Percentiles rank a stretch among this genome's conserved stretches.
Evolutionary conservation across 2,888 invertebrate genomes (phyloP).

Genomic region (Coelopa pilipes): DNA sequence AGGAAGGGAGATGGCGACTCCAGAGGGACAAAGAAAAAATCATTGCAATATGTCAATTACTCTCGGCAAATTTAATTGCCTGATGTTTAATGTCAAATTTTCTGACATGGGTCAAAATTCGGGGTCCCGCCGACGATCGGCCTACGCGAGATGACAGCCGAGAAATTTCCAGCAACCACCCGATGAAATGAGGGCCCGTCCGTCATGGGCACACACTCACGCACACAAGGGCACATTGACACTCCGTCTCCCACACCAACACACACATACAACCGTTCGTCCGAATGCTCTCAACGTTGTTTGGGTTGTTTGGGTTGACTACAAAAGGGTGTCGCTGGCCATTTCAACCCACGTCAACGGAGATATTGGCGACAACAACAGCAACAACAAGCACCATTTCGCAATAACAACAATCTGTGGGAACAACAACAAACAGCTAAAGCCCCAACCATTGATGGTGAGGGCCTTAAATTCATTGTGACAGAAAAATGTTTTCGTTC

Average conservation of each 20-base stretch:
- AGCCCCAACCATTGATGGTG: no score
- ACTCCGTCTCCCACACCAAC: not conserved
- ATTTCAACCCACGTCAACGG: slow-evolving; percentile 25
- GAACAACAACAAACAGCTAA: not conserved
- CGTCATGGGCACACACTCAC: not conserved
- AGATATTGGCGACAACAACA: slow-evolving; percentile 9
- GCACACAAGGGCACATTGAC: not conserved
- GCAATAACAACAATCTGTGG: not conserved
- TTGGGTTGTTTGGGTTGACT: not conserved
- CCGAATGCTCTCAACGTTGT: not conserved
- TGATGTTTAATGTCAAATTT: slow-evolving; percentile 34
- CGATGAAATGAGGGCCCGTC: slow-evolving; percentile 4
- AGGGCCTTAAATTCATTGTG: slow-evolving; percentile 18
- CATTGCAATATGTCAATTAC: slow-evolving; percentile 32
- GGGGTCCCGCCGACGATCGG: not conserved
- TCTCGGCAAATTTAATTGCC: slow-evolving; percentile 35
- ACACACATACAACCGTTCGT: no score
- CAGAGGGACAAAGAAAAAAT: not conserved
- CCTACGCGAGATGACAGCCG: slow-evolving; percentile 6
- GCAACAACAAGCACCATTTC: not conserved
- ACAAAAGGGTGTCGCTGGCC: slow-evolving; percentile 24
- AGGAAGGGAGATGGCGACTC: no score
- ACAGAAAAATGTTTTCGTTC: slow-evolving; percentile 15
- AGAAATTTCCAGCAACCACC: not conserved
- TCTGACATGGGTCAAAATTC: slow-evolving; percentile 33